These are phyloP conservation scores for Gymnocheta viridis DNA, from an alignment of 2,888 invertebrate genomes.

Conservation along the genomic window DNA sequence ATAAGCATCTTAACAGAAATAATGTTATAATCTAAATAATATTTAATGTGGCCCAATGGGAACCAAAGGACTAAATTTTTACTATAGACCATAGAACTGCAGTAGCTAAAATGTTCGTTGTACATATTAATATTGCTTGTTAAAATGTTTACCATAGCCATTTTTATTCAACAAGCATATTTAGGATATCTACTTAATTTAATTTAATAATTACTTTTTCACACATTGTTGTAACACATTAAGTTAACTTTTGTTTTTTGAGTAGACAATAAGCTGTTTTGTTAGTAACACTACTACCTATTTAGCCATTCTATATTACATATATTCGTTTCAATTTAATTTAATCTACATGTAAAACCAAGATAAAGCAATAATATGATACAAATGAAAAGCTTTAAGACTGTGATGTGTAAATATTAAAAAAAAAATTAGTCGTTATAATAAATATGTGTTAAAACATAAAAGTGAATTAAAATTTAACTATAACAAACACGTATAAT, in stretches of 20 bases:
- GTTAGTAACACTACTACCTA: constrained; percentile 20
- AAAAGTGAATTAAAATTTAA: not conserved
- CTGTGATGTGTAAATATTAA: not conserved
- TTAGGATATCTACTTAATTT: not conserved
- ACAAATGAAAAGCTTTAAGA: not conserved
- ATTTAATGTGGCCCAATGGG: no score
- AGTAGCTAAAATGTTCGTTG: no score
- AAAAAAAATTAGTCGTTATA: not conserved
- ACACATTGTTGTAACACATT: not conserved
- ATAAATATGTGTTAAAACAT: not conserved
- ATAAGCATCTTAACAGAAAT: no score
- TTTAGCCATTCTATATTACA: not conserved
- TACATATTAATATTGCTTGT: no score
- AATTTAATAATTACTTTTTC: not conserved
- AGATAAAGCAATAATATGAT: constrained; percentile 1
- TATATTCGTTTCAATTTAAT: no score
- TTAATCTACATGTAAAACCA: not conserved
- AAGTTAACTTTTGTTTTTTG: not conserved
- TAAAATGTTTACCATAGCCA: not conserved
- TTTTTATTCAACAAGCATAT: not conserved
- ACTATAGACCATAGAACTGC: no score
- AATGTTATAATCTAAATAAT: no score
- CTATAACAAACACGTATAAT: not conserved
- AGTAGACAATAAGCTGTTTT: not conserved
- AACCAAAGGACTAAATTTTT: no score